phyloP scores from a whole-genome alignment of 2,888 invertebrate genomes.

The Antheraea yamamai region DNA sequence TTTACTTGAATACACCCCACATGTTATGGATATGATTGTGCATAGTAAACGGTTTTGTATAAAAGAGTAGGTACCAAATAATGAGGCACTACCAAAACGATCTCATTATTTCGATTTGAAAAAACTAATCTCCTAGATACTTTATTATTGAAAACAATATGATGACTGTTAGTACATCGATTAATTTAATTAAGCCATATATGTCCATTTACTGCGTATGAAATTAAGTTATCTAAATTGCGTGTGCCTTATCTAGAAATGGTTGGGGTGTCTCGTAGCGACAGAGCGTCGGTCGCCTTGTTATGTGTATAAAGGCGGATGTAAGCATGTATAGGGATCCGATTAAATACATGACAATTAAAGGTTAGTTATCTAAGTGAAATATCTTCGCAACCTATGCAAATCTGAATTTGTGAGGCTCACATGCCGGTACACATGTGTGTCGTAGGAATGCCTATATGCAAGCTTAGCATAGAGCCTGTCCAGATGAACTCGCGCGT shows the following conservation, averaged over 20 bases:
- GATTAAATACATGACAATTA: no score
- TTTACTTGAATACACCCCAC: not conserved
- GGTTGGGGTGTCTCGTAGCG: slow-evolving; percentile 50
- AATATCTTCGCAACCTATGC: not conserved
- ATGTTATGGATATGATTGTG: not conserved
- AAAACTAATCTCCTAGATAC: no score
- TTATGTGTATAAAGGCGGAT: not conserved
- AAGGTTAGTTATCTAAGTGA: no score
- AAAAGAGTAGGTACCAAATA: not conserved
- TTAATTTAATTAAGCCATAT: not conserved
- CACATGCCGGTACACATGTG: no score
- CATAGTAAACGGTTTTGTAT: not conserved
- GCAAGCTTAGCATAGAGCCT: no score
- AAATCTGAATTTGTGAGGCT: no score
- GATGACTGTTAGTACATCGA: no score
- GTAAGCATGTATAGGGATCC: not conserved
- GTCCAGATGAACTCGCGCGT: no score
- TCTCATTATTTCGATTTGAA: not conserved
- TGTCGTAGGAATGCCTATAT: no score
- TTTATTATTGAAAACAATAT: not conserved
- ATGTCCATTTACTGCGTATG: slow-evolving; percentile 28
- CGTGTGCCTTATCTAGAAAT: slow-evolving; percentile 66
- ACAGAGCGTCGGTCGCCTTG: slow-evolving; percentile 22
- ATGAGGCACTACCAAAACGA: not conserved
- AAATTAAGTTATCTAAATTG: slow-evolving; percentile 70